Conservation (phyloP, 2,113 vertebrate genomes). For the Halcyon malimbica region DNA sequence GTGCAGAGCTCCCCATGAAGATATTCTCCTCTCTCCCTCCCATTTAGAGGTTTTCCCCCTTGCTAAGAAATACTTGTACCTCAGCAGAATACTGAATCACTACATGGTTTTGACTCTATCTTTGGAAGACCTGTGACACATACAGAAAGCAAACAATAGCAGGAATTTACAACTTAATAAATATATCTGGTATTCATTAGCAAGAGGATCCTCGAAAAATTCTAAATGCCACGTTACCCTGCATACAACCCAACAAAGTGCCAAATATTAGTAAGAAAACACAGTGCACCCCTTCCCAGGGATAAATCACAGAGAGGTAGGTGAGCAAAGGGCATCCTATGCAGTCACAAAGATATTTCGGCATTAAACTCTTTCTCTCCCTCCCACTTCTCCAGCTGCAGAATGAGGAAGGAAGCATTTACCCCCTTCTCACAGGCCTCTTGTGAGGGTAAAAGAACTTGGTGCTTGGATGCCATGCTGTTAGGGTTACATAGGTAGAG, state of each 20-base stretch:
- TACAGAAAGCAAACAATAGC: not conserved
- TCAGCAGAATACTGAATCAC: not conserved
- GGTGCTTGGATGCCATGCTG: not conserved
- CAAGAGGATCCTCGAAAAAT: not conserved
- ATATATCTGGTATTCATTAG: not conserved
- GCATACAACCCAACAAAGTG: not conserved
- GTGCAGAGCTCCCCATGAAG: not conserved
- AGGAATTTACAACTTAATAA: not conserved
- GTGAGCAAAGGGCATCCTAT: not conserved
- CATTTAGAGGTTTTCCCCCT: not conserved
- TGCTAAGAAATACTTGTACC: not conserved
- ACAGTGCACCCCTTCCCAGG: rapidly evolving
- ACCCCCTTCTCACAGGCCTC: not conserved
- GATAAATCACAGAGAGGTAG: not conserved
- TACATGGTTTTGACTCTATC: not conserved
- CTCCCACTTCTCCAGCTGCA: not conserved
- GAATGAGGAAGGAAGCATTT: not conserved
- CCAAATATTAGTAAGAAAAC: not conserved
- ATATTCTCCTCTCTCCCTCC: not conserved
- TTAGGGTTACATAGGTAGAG: not conserved
- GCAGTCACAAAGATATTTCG: not conserved
- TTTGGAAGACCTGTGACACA: not conserved
- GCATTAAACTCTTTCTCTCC: not conserved
- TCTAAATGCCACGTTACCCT: not conserved
- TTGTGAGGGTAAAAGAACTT: not conserved